Percentiles rank a stretch among this genome's conserved stretches.
These are phyloP conservation scores for Drosophila recens DNA, from an alignment of 2,888 invertebrate genomes.

Conservation along the genomic window DNA sequence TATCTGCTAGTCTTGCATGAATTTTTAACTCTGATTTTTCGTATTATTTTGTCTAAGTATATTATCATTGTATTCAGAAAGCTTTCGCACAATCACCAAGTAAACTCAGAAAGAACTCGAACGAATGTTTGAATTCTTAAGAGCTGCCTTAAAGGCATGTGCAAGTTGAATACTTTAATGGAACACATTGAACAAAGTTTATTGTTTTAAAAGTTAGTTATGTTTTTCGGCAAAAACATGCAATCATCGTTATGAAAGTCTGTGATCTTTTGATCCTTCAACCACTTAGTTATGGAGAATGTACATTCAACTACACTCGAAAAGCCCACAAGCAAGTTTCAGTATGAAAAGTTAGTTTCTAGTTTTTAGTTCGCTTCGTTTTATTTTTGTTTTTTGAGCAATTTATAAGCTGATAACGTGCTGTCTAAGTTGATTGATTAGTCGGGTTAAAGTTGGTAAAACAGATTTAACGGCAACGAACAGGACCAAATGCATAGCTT, in stretches of 20 bases:
- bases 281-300: constrained; percentile 9
- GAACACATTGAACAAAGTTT: neutral
- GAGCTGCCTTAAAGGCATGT: neutral
- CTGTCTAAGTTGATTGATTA: constrained; percentile 60
- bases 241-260: constrained; percentile 4
- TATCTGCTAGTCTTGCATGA: too few species aligned
- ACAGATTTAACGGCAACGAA: constrained; percentile 28
- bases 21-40: neutral
- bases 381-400: constrained; percentile 11
- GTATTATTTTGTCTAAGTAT: neutral
- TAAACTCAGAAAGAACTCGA: neutral
- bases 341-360: constrained; percentile 18
- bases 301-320: neutral
- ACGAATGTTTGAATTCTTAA: neutral
- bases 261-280: constrained; percentile 7
- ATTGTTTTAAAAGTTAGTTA: neutral
- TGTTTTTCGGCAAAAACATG: neutral
- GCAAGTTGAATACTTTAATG: neutral
- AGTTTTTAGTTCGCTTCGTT: neutral
- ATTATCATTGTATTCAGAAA: neutral
- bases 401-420: constrained; percentile 54
- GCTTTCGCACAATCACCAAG: neutral
- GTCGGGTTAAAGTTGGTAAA: constrained; percentile 46
- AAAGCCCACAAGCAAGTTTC: neutral
- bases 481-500: constrained; percentile 39